Evolutionary conservation across 2,888 invertebrate genomes (phyloP).

Genomic region (Leptothorax acervorum): DNA sequence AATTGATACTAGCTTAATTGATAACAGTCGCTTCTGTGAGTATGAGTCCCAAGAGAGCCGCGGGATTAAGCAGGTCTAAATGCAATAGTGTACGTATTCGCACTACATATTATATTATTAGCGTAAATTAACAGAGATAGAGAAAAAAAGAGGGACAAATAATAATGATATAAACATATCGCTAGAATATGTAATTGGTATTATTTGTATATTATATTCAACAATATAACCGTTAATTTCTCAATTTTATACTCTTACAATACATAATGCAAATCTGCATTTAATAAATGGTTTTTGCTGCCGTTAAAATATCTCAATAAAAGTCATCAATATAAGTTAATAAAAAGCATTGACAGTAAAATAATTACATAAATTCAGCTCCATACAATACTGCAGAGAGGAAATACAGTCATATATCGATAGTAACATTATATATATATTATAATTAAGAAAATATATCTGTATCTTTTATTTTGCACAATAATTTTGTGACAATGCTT

Average conservation of each 20-base stretch:
- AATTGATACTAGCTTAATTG: neutral
- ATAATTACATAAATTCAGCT: neutral
- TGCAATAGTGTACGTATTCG: neutral
- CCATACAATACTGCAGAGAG: neutral
- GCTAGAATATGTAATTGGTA: neutral
- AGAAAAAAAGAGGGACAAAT: neutral
- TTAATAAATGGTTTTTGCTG: neutral
- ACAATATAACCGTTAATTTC: neutral
- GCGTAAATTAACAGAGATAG: neutral
- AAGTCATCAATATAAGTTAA: constrained; percentile 7
- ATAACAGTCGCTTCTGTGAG: neutral
- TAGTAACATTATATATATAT: neutral
- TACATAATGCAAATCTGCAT: constrained; percentile 3
- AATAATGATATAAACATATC: neutral
- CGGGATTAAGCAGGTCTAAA: constrained; percentile 19
- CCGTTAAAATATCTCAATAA: neutral
- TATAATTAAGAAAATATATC: constrained; percentile 12
- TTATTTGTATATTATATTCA: neutral
- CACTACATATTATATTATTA: neutral
- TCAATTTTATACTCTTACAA: neutral
- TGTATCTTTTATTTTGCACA: neutral
- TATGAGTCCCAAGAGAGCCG: neutral
- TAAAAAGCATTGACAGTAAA: neutral
- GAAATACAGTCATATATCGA: neutral
- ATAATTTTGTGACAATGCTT: neutral